phyloP scores from a whole-genome alignment of 2,888 invertebrate species.

The Hydrotaea cyrtoneurina region DNA sequence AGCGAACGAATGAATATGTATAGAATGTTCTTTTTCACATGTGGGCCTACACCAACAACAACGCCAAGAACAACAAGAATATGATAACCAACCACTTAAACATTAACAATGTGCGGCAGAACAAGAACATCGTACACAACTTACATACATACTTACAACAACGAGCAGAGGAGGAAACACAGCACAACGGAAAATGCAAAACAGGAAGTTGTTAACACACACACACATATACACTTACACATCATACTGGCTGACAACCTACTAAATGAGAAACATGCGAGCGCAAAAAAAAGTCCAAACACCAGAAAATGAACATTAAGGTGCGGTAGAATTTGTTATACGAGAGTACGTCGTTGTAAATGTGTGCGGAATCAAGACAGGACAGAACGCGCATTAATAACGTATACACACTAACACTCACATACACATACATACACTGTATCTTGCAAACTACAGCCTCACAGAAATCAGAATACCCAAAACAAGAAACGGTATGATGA shows the following conservation, averaged over 20 bases:
- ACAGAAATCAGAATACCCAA: not conserved
- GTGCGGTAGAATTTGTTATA: constrained; percentile 34
- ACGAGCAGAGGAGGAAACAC: not conserved
- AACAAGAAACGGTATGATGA: not conserved
- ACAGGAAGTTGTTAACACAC: constrained; percentile 60
- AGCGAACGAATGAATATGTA: constrained; percentile 23
- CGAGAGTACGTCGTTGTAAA: not conserved
- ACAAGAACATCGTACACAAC: constrained; percentile 2
- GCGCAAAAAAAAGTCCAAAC: not conserved
- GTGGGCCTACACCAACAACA: constrained; percentile 9
- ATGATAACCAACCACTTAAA: constrained; percentile 29
- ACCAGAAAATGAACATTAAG: constrained; percentile 22
- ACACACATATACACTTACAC: not conserved
- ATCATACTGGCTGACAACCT: not conserved
- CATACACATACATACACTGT: constrained; percentile 10
- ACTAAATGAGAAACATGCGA: constrained; percentile 11
- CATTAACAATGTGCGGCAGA: constrained; percentile 19
- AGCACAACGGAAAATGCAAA: constrained; percentile 49
- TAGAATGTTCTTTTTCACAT: constrained; percentile 31
- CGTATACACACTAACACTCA: constrained; percentile 2
- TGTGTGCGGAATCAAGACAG: not conserved
- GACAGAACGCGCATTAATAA: constrained; percentile 17
- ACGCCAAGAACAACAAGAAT: not conserved
- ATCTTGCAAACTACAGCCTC: constrained; percentile 7
- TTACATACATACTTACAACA: constrained; percentile 1